Conservation (phyloP, 1,140 invertebrate genomes). For the Drosophila hydei region DNA sequence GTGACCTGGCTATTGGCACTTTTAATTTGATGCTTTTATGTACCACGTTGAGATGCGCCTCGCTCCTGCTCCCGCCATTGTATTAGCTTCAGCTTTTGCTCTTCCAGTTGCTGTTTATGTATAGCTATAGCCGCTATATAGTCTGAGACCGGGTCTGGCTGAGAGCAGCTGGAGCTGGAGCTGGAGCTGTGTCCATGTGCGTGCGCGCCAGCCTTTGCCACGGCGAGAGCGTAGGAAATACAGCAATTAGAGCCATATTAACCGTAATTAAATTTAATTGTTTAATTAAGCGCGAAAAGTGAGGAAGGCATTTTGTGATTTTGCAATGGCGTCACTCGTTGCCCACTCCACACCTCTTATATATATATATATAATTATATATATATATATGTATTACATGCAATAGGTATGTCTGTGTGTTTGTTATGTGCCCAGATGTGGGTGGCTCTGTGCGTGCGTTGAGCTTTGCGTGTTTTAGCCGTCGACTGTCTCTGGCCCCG, state of each 20-base stretch:
- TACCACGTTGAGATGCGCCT: conserved; percentile 36
- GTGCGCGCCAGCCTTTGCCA: conserved; percentile 49
- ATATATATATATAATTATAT: conserved; percentile 28
- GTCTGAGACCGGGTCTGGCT: conserved; percentile 7
- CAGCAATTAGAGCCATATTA: conserved; percentile 84
- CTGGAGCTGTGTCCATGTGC: conserved; percentile 52
- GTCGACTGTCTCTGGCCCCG: conserved; percentile 15
- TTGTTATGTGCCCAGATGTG: conserved; percentile 3
- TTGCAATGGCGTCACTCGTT: conserved; percentile 51
- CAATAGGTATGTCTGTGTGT: neutral
- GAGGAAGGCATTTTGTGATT: conserved; percentile 81
- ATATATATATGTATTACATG: conserved; percentile 3
- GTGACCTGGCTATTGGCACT: conserved; percentile 68
- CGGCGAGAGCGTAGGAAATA: conserved; percentile 77
- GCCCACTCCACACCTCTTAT: conserved; percentile 4
- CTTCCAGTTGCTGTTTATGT: conserved; percentile 9
- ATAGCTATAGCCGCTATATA: conserved; percentile 18
- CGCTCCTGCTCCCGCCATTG: neutral
- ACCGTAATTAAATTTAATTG: conserved; percentile 84
- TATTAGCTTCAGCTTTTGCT: neutral
- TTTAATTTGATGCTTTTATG: conserved; percentile 82
- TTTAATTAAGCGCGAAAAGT: conserved; percentile 84
- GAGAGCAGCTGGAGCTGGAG: conserved; percentile 17
- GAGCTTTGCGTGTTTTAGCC: conserved; percentile 33
- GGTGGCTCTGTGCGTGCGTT: conserved; percentile 32